Evolutionary conservation across 2,113 vertebrate genomes (phyloP).

Genomic region (Helogale parvula): DNA sequence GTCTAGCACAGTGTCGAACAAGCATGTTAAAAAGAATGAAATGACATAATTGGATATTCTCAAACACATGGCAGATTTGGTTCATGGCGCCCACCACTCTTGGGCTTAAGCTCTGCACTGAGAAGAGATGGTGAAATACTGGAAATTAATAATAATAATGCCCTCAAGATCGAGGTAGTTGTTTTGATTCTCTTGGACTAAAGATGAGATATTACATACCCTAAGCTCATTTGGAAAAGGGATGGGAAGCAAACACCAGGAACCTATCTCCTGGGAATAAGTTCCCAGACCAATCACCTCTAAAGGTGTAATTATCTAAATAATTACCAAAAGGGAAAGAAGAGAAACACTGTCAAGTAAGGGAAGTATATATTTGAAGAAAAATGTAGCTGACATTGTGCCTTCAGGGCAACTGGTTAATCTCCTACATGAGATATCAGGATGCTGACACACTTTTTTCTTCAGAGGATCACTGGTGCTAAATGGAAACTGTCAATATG

Average conservation of each 20-base stretch:
- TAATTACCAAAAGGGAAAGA: conserved; percentile 48
- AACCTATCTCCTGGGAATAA: conserved; percentile 33
- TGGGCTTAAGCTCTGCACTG: background rate
- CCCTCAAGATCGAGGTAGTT: conserved; percentile 44
- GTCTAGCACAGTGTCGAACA: background rate
- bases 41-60: background rate
- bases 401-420: conserved; percentile 15
- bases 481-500: conserved; percentile 26
- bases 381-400: conserved; percentile 46
- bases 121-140: conserved; percentile 12
- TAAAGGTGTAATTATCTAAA: no score
- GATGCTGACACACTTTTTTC: background rate
- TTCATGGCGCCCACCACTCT: background rate
- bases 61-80: background rate
- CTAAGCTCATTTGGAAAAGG: background rate
- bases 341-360: conserved; percentile 47
- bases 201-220: conserved; percentile 36
- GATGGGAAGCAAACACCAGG: background rate
- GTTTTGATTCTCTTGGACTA: conserved; percentile 31
- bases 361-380: conserved; percentile 40
- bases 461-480: background rate
- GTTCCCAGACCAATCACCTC: conserved; percentile 49
- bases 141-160: conserved; percentile 38
- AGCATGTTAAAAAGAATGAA: background rate
- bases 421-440: conserved; percentile 31